A percentile compares a stretch with the other conserved stretches of the same genome.
Evolutionary conservation across 1,140 invertebrate species (phyloP).

Genomic region (Tribolium castaneum): DNA sequence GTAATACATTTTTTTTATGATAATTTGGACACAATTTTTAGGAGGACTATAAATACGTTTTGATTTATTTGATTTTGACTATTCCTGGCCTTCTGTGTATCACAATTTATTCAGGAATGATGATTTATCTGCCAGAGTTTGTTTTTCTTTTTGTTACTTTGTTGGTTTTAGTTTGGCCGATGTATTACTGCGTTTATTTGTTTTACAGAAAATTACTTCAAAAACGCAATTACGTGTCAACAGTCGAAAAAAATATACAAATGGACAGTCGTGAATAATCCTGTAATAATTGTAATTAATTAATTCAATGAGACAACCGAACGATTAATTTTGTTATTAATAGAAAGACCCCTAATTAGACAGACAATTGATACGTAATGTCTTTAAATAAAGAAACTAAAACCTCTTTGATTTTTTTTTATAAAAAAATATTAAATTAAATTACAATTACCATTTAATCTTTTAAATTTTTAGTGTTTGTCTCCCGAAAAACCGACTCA

Average conservation of each 20-base stretch:
- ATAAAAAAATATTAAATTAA: too few species aligned
- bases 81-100: background rate
- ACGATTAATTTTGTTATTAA: too few species aligned
- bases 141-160: background rate
- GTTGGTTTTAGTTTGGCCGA: background rate
- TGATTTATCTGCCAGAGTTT: background rate
- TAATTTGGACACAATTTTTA: background rate
- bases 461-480: too few species aligned
- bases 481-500: too few species aligned
- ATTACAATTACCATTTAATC: too few species aligned
- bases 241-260: background rate
- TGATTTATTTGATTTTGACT: background rate
- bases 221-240: background rate
- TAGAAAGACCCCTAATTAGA: too few species aligned
- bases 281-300: background rate
- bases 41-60: background rate
- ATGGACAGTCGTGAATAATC: background rate
- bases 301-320: background rate
- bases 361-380: too few species aligned
- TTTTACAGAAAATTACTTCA: background rate
- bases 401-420: too few species aligned
- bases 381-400: too few species aligned
- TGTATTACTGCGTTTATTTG: background rate
- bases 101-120: background rate
- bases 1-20: background rate